Base-by-base conservation (phyloP, 2,113 vertebrate genomes). In the Podarcis cretensis region DNA sequence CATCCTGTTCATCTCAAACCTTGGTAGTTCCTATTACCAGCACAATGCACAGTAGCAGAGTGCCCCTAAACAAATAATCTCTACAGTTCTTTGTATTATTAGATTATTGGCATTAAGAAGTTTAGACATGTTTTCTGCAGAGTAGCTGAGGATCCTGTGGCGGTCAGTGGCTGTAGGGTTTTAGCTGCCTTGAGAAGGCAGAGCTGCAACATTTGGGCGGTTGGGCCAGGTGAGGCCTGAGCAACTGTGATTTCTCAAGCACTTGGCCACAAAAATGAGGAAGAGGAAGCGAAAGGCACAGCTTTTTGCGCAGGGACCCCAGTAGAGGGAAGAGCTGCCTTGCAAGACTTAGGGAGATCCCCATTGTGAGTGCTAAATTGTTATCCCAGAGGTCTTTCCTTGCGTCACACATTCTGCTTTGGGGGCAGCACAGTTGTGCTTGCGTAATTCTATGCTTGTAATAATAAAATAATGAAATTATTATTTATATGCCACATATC, bases 231-330 rank as follows among this genome's bases (percentile, higher is more conserved):
- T 90, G 13, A n/a, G 32, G 2, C 85, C 54, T 91, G 73, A 94
- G 85, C 85, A 91, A 84, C 78, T 93, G 90, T 35, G 68, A 91
- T 96, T 96, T 96, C 93, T 93, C 89, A 95, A 91, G 79, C 93
- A 71, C 82, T 87, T 93, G 84, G 89, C 95, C 95, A 81, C 95
- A 93, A 79, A 95, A 96, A 92, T 92, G 79, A 93, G 93, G 93
- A 96, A 95, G 91, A 81, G 86, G 84, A 95, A 95, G 80, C 83
- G 92, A 93, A 91, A 93, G 85, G 66, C 76, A 30, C n/a, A 54
- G 86, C 63, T 75, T 43, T 88, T 0, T 83, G 83, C 78, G 0
- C 1, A 92, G 85, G 84, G 23, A 57, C 76, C 82, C 35, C 69
- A 16, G 1, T 59, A 87, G 35, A 48, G 43, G 71, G 77, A 83